A percentile compares a stretch with the other conserved stretches of the same genome.
These are phyloP conservation scores for Scaptomyza parva DNA, from an alignment of 2,888 invertebrate genomes.

Conservation along the genomic window DNA sequence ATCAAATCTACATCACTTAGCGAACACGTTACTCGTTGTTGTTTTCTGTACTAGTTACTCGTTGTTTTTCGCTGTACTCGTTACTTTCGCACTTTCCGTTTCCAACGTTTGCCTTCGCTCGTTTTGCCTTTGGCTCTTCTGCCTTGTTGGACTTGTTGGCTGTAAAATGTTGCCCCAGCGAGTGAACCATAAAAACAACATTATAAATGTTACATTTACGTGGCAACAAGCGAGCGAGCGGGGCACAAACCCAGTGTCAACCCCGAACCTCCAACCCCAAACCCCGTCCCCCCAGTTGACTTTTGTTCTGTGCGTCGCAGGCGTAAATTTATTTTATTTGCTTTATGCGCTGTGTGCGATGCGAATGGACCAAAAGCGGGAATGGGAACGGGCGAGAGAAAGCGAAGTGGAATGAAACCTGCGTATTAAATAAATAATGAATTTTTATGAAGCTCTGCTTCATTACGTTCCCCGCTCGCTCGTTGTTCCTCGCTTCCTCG, in stretches of 20 bases:
- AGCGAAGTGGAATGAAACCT: slow-evolving; percentile 53
- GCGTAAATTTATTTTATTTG: slow-evolving; percentile 79
- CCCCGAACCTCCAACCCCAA: too few species aligned
- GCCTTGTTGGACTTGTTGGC: slow-evolving; percentile 28
- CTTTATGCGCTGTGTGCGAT: slow-evolving; percentile 26
- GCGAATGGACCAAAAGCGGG: neutral
- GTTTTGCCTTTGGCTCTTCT: neutral
- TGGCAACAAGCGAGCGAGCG: slow-evolving; percentile 39
- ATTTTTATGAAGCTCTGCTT: slow-evolving; percentile 78
- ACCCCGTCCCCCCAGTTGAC: slow-evolving; percentile 20
- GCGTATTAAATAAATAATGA: slow-evolving; percentile 79
- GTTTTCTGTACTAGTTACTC: neutral
- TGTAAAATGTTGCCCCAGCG: slow-evolving; percentile 61
- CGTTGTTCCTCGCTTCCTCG: too few species aligned
- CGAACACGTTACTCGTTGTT: neutral
- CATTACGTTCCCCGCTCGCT: slow-evolving; percentile 65
- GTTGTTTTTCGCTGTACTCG: slow-evolving; percentile 11
- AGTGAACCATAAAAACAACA: slow-evolving; percentile 75
- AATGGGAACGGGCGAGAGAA: neutral
- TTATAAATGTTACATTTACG: slow-evolving; percentile 78
- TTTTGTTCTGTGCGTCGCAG: slow-evolving; percentile 62
- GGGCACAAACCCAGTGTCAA: neutral
- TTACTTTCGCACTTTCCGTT: slow-evolving; percentile 3
- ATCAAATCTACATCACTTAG: neutral
- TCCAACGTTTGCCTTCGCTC: too few species aligned